A percentile compares a stretch with the other conserved stretches of the same genome.
Evolutionary conservation across 2,113 vertebrate species (phyloP).

Genomic region (Spilogale gracilis): DNA sequence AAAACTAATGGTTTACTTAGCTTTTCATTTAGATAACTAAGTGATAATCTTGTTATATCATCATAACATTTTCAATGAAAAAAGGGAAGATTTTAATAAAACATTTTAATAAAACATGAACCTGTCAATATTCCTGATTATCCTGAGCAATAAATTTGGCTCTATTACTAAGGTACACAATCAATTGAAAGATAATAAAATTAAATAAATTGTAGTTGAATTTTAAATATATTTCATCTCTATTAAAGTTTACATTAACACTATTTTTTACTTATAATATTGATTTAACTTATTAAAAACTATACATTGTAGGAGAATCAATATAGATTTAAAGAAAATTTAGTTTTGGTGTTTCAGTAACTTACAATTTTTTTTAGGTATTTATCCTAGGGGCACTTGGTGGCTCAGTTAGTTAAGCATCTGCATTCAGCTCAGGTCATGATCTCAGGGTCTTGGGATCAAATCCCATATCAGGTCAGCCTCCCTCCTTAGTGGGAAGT

Average conservation of each 20-base stretch:
- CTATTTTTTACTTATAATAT: background rate
- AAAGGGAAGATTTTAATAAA: constrained; percentile 77
- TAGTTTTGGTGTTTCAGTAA: background rate
- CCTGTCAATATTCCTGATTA: background rate
- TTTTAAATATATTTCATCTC: constrained; percentile 5
- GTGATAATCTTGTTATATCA: background rate
- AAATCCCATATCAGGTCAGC: too few relatives aligned
- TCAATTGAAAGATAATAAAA: background rate
- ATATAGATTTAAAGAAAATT: background rate
- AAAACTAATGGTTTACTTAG: constrained; percentile 14
- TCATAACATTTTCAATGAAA: constrained; percentile 68
- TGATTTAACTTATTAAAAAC: background rate
- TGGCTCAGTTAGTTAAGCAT: too few relatives aligned
- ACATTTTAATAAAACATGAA: constrained; percentile 61
- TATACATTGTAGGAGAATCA: background rate
- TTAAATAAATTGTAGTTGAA: background rate
- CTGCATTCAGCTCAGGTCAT: too few relatives aligned
- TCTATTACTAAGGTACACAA: background rate
- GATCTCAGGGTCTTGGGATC: too few relatives aligned
- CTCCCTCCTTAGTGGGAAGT: too few relatives aligned
- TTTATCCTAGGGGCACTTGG: background rate
- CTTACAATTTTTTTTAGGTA: background rate
- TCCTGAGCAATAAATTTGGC: background rate
- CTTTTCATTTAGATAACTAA: constrained; percentile 8
- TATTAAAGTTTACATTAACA: background rate